phyloP scores from a whole-genome alignment of 2,113 vertebrate species.

The Gymnocephalus cernua region DNA sequence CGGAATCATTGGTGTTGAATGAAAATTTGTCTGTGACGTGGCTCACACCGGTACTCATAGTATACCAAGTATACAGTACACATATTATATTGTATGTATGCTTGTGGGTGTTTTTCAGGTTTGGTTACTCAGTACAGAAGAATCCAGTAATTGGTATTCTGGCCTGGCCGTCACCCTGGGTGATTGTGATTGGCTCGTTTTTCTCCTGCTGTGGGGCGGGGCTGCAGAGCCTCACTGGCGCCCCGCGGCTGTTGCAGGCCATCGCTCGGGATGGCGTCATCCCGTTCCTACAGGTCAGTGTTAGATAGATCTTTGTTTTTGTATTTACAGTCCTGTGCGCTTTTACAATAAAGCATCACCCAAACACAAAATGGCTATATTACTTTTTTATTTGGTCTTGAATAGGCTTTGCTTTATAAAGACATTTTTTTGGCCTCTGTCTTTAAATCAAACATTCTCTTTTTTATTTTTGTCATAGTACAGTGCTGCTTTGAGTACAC shows the following conservation, averaged over 20 bases:
- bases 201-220: conserved; percentile 97
- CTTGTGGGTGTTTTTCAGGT: conserved; percentile 79
- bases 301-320: not conserved
- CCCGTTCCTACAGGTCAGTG: conserved; percentile 90
- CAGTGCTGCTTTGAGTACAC: too few species aligned
- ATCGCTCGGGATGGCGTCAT: conserved; percentile 94
- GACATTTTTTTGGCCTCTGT: too few species aligned
- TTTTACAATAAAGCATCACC: not conserved
- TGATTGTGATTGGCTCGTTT: conserved; percentile 97
- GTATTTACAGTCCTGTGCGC: not conserved
- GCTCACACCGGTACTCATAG: not conserved
- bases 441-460: too few species aligned
- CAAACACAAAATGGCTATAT: not conserved
- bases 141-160: conserved; percentile 91
- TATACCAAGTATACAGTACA: not conserved
- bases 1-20: not conserved
- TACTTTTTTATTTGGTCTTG: not conserved
- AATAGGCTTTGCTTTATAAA: too few species aligned
- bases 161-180: conserved; percentile 97
- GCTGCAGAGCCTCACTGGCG: conserved; percentile 95
- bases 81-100: not conserved
- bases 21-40: not conserved
- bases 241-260: conserved; percentile 94
- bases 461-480: too few species aligned
- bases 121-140: conserved; percentile 90